These are phyloP conservation scores for Homarus gammarus DNA, from an alignment of 2,888 invertebrate genomes.

Conservation along the genomic window DNA sequence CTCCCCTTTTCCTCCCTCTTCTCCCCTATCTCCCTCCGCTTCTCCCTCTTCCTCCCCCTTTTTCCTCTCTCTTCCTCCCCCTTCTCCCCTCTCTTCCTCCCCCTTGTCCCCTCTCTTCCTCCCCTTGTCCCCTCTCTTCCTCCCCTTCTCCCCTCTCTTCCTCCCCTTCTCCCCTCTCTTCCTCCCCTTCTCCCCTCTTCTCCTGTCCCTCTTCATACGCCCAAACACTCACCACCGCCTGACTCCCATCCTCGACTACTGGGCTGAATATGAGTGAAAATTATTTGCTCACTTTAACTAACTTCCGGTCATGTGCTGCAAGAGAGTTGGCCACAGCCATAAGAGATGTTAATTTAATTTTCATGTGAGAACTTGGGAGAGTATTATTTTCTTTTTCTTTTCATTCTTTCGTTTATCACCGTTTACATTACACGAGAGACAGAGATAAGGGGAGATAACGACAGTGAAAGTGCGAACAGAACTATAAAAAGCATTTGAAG, in stretches of 20 bases:
- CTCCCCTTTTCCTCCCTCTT: too few species aligned
- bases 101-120: neutral
- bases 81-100: neutral
- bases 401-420: too few species aligned
- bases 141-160: neutral
- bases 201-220: neutral
- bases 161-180: neutral
- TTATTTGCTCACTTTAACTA: neutral
- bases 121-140: neutral
- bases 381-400: neutral
- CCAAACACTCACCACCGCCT: neutral
- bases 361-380: neutral
- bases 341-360: neutral
- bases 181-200: neutral
- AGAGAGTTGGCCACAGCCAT: neutral
- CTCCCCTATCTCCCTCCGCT: too few species aligned
- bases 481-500: neutral
- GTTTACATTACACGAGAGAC: too few species aligned
- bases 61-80: too few species aligned
- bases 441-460: neutral
- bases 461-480: neutral
- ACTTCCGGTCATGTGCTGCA: neutral
- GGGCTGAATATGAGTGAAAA: neutral
- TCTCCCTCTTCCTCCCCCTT: too few species aligned
- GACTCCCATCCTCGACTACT: too few species aligned